Conservation (phyloP, 2,888 invertebrate species). For the Colletes collaris region DNA sequence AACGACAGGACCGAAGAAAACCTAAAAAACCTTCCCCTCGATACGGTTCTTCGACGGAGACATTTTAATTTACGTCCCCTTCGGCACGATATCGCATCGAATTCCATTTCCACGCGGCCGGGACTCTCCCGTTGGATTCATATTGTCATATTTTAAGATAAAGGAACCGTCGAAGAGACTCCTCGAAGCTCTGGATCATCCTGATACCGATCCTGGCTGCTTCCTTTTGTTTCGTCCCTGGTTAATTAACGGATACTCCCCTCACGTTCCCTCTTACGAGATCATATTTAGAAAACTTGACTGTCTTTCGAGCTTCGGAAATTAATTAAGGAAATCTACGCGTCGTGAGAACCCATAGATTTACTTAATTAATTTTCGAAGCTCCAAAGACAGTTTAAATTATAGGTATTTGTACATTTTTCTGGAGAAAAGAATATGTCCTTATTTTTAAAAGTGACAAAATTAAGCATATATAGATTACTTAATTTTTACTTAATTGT, state of each 20-base stretch:
- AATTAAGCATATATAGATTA: no score
- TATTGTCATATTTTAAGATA: slow-evolving; percentile 58
- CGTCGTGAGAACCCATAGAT: no score
- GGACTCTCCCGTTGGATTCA: slow-evolving; percentile 54
- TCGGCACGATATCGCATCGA: slow-evolving; percentile 70
- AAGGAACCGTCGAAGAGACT: slow-evolving; percentile 14
- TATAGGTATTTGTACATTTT: no score
- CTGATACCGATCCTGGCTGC: slow-evolving; percentile 9
- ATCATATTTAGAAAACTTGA: background rate
- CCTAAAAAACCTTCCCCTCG: slow-evolving; percentile 54
- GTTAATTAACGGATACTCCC: slow-evolving; percentile 26
- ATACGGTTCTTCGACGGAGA: slow-evolving; percentile 68
- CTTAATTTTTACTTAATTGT: no score
- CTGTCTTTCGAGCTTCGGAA: background rate
- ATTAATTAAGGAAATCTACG: background rate
- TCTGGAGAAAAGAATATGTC: no score
- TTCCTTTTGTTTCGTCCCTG: background rate
- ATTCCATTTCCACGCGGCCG: slow-evolving; percentile 65
- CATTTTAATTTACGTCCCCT: slow-evolving; percentile 78
- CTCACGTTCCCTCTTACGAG: background rate
- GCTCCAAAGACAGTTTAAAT: no score
- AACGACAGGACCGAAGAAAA: slow-evolving; percentile 39
- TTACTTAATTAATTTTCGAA: no score
- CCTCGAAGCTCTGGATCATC: slow-evolving; percentile 19
- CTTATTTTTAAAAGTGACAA: no score